phyloP scores from a whole-genome alignment of 2,113 vertebrate species.

The Oophaga pumilio region DNA sequence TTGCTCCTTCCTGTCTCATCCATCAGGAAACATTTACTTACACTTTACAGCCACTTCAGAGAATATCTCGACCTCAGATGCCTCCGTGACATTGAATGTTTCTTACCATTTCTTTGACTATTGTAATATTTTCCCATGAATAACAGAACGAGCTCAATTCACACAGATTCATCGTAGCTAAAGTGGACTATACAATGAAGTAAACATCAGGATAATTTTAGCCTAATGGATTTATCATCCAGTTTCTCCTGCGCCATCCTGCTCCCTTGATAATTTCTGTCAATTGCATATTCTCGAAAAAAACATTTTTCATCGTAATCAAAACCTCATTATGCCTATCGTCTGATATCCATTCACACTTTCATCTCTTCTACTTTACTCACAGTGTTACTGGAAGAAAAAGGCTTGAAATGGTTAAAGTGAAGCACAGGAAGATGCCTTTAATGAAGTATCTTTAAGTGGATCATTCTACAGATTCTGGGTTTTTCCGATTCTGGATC shows the following conservation, averaged over 20 bases:
- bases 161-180: not conserved
- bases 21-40: not conserved
- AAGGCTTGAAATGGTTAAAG: not conserved
- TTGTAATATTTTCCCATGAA: constrained; percentile 18
- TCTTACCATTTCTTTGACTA: not conserved
- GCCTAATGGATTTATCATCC: constrained; percentile 46
- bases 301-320: constrained; percentile 40
- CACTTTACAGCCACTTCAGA: constrained; percentile 9
- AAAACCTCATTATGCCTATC: constrained; percentile 25
- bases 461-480: not conserved
- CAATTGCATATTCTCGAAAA: constrained; percentile 25
- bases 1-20: not conserved
- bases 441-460: not conserved
- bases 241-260: not conserved
- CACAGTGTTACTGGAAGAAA: not conserved
- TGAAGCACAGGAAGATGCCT: not conserved
- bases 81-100: not conserved
- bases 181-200: constrained; percentile 27
- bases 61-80: not conserved
- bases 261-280: constrained; percentile 43
- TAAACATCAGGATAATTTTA: constrained; percentile 51
- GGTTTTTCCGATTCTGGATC: not conserved
- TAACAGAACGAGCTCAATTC: constrained; percentile 18
- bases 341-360: not conserved
- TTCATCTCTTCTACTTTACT: not conserved